phyloP scores from a whole-genome alignment of 2,888 invertebrate species.

The Polydrusus cervinus region DNA sequence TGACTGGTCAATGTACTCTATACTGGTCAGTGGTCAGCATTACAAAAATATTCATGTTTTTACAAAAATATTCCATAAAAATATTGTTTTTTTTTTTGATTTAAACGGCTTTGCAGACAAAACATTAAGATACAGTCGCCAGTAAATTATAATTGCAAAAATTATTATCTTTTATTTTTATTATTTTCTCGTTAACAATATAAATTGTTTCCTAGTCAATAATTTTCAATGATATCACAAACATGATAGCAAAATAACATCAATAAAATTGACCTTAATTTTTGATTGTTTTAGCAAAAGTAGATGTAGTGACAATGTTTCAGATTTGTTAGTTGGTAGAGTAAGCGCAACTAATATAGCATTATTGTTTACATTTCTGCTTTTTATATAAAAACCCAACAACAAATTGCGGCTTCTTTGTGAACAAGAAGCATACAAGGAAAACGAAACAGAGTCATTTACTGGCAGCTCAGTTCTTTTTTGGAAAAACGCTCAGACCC shows the following conservation, averaged over 20 bases:
- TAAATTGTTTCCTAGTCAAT: constrained; percentile 6
- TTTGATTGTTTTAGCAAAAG: neutral
- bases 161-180: neutral
- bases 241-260: constrained; percentile 5
- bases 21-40: neutral
- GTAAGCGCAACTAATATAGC: too few relatives aligned
- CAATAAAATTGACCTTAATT: constrained; percentile 15
- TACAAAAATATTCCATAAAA: constrained; percentile 6
- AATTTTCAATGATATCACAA: constrained; percentile 7
- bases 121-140: constrained; percentile 13
- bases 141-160: constrained; percentile 13
- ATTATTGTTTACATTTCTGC: too few relatives aligned
- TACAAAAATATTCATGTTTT: neutral
- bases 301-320: neutral
- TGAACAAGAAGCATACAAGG: too few relatives aligned
- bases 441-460: too few relatives aligned
- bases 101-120: neutral
- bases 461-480: too few relatives aligned
- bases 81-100: neutral
- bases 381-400: too few relatives aligned
- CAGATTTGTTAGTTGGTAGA: too few relatives aligned
- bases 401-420: too few relatives aligned
- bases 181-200: constrained; percentile 6
- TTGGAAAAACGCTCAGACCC: too few relatives aligned
- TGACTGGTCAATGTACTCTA: too few relatives aligned